phyloP scores from a whole-genome alignment of 2,113 vertebrate genomes.

The Puma concolor region DNA sequence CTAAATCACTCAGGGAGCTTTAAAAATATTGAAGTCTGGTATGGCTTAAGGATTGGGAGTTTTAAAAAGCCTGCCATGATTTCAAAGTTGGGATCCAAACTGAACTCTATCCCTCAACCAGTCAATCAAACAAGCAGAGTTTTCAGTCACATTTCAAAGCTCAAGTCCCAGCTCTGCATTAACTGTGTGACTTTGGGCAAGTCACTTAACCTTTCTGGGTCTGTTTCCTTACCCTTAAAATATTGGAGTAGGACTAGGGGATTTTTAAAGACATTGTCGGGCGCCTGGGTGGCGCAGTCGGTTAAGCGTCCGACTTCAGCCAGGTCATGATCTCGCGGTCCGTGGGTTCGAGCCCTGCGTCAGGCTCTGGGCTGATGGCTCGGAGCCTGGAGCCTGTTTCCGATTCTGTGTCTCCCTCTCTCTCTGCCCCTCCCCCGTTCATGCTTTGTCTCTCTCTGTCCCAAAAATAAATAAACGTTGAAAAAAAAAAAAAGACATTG shows the following conservation, averaged over 20 bases:
- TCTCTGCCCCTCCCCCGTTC: too few relatives aligned
- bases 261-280: not conserved
- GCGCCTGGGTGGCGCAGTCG: too few relatives aligned
- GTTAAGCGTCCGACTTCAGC: too few relatives aligned
- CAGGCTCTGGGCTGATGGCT: too few relatives aligned
- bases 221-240: not conserved
- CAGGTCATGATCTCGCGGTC: too few relatives aligned
- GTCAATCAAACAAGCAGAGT: not conserved
- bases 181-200: not conserved
- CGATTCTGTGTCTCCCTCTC: too few relatives aligned
- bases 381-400: too few relatives aligned
- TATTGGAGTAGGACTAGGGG: not conserved
- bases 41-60: not conserved
- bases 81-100: not conserved
- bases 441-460: too few relatives aligned
- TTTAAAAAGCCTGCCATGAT: conserved; percentile 21
- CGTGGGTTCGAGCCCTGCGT: too few relatives aligned
- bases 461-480: too few relatives aligned
- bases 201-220: not conserved
- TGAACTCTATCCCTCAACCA: not conserved
- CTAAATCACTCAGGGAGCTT: not conserved
- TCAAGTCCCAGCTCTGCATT: not conserved
- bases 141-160: conserved; percentile 17
- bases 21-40: not conserved
- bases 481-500: not conserved